Evolutionary conservation across 2,797 vertebrate species (phyloP), one percentile per base, ranked within the genome.

Genomic region (Dicrostonyx torquatus): DNA sequence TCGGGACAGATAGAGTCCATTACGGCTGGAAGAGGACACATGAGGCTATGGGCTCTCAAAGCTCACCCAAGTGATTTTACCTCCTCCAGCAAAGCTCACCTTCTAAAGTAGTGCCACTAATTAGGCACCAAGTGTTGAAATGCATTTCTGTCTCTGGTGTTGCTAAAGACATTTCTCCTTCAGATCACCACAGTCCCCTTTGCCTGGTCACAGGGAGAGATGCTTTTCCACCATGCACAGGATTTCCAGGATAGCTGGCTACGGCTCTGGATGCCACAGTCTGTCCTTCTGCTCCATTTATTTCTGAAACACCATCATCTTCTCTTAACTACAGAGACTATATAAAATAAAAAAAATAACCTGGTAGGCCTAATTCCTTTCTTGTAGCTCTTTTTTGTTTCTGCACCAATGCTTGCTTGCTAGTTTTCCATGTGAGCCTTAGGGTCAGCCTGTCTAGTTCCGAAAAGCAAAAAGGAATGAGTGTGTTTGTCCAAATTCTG

Each of bases 391-490:
- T 92, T 89, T 94, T 92, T 3, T 37, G 8, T 96, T 91, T 76
- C 45, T 62, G n/a, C 89, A 34, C 60, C 34, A 55, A 29, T 79
- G 86, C 29, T 43, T 77, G 60, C 6, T 26, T 18, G 7, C 68
- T 87, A 82, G 62, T 85, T 92, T 94, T 94, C 79, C 11, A 1
- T 20, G 45, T 85, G 78, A 66, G 82, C 29, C 45, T 94, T 85
- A 68, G 5, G 77, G 70, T 93, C 75, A 68, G 8, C 31, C 83
- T 90, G 37, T 58, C 76, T 29, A 85, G 34, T 60, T 89, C 7
- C 31, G 48, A 82, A 88, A 89, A 80, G 18, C 40, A 14, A 45
- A 53, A n/a, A 13, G 22, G 31, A 50, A 31, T n/a, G 40, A 9
- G n/a, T n/a, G n/a, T n/a, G n/a, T n/a, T n/a, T n/a, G n/a, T n/a